A percentile compares a stretch with the other conserved stretches of the same genome.
Conservation (phyloP, 1,140 invertebrate genomes). For the Apis dorsata region DNA sequence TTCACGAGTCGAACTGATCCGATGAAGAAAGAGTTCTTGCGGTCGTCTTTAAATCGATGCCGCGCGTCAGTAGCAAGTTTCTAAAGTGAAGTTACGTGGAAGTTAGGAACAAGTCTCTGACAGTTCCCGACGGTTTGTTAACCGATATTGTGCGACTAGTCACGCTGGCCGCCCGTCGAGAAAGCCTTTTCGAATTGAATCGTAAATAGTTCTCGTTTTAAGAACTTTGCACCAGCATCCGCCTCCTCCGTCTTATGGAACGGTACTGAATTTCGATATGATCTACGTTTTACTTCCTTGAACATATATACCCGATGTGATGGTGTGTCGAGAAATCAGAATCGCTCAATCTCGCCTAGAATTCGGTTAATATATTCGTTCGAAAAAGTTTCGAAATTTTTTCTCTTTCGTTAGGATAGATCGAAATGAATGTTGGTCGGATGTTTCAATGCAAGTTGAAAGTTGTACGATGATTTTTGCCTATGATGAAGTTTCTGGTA, state of each 20-base stretch:
- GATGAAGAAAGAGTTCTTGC: constrained; percentile 32
- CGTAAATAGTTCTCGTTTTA: constrained; percentile 19
- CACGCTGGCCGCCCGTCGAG: not conserved
- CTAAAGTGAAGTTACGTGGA: constrained; percentile 24
- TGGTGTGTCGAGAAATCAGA: not conserved
- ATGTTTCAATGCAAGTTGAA: too few relatives aligned
- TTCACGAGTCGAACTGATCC: constrained; percentile 36
- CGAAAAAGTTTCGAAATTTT: not conserved
- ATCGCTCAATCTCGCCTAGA: too few relatives aligned
- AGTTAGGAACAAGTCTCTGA: constrained; percentile 29
- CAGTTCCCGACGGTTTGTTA: constrained; percentile 42
- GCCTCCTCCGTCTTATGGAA: too few relatives aligned
- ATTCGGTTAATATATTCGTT: not conserved
- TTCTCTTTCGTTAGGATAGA: not conserved
- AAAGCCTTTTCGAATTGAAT: not conserved
- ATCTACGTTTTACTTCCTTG: not conserved
- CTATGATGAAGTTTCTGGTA: too few relatives aligned
- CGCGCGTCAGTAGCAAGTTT: constrained; percentile 7
- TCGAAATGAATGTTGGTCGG: too few relatives aligned
- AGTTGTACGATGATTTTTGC: too few relatives aligned
- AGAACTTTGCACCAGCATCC: not conserved
- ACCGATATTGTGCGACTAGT: constrained; percentile 35
- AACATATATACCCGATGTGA: not conserved
- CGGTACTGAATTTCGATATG: not conserved
- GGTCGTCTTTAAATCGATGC: constrained; percentile 41